Conservation (phyloP, 1,140 invertebrate species). For the Drosophila pachea region DNA sequence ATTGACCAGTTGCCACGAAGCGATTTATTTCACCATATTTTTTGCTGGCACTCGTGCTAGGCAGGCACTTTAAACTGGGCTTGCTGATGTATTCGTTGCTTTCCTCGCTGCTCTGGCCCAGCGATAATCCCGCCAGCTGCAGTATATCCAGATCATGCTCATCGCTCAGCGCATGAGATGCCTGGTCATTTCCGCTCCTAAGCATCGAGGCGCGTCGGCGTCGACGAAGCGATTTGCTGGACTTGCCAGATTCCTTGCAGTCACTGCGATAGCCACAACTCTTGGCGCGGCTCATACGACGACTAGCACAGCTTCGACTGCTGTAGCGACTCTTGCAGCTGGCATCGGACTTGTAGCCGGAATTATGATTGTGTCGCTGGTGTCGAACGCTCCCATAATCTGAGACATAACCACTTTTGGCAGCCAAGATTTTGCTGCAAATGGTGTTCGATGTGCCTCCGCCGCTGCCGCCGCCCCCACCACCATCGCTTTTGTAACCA, state of each 20-base stretch:
- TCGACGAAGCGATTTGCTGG: conserved; percentile 54
- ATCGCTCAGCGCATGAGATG: conserved; percentile 32
- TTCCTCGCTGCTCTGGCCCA: conserved; percentile 77
- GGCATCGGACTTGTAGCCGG: conserved; percentile 82
- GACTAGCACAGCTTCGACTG: conserved; percentile 80
- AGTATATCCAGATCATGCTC: conserved; percentile 74
- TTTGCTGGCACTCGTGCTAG: conserved; percentile 71
- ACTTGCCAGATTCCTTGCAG: conserved; percentile 66
- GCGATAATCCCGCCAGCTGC: conserved; percentile 70
- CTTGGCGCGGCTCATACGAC: conserved; percentile 80
- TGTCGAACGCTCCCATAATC: conserved; percentile 81
- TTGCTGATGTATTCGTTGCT: conserved; percentile 75
- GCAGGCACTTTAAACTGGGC: conserved; percentile 64
- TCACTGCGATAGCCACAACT: conserved; percentile 78
- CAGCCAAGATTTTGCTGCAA: conserved; percentile 81
- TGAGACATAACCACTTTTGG: conserved; percentile 82
- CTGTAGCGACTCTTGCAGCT: conserved; percentile 82
- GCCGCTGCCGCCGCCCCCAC: conserved; percentile 72
- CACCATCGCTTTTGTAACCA: conserved; percentile 81
- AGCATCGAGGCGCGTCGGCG: conserved; percentile 79
- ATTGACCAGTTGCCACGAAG: conserved; percentile 74
- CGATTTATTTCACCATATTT: conserved; percentile 78
- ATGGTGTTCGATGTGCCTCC: conserved; percentile 80
- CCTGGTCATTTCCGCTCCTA: conserved; percentile 41
- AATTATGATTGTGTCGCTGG: conserved; percentile 79